phyloP scores from a whole-genome alignment of 2,888 invertebrate species.

The Phortica magna region DNA sequence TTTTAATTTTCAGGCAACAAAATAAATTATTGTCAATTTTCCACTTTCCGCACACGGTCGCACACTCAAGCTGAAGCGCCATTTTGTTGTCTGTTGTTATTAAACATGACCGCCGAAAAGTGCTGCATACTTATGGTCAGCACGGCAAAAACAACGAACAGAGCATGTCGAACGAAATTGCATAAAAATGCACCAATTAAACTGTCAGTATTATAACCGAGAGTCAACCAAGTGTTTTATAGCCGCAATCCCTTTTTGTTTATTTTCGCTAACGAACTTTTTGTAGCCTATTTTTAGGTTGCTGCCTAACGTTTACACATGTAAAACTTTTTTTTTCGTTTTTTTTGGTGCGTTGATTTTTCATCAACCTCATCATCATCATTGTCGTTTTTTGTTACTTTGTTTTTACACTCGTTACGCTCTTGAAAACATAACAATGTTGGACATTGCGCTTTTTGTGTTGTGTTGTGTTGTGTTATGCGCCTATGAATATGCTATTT shows the following conservation, averaged over 20 bases:
- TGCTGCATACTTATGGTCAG: conserved; percentile 53
- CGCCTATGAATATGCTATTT: conserved; percentile 63
- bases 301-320: conserved; percentile 33
- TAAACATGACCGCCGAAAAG: conserved; percentile 46
- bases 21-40: conserved; percentile 74
- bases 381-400: conserved; percentile 13
- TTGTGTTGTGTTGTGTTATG: conserved; percentile 12
- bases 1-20: conserved; percentile 44
- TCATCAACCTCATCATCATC: conserved; percentile 10
- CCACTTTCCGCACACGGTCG: conserved; percentile 56
- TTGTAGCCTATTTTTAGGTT: conserved; percentile 39
- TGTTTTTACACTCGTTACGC: conserved; percentile 12
- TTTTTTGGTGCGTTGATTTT: conserved; percentile 27
- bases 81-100: conserved; percentile 28
- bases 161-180: conserved; percentile 38
- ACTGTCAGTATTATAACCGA: conserved; percentile 73
- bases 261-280: conserved; percentile 50
- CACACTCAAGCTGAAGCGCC: neutral
- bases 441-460: conserved; percentile 28
- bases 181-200: conserved; percentile 74
- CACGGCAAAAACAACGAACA: neutral
- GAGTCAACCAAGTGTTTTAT: conserved; percentile 72
- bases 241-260: conserved; percentile 49
- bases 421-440: conserved; percentile 17
- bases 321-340: conserved; percentile 12